Evolutionary conservation across 1,140 invertebrate species (phyloP), one percentile per base, ranked within the genome.

Genomic region (Eupristina koningsbergeri): DNA sequence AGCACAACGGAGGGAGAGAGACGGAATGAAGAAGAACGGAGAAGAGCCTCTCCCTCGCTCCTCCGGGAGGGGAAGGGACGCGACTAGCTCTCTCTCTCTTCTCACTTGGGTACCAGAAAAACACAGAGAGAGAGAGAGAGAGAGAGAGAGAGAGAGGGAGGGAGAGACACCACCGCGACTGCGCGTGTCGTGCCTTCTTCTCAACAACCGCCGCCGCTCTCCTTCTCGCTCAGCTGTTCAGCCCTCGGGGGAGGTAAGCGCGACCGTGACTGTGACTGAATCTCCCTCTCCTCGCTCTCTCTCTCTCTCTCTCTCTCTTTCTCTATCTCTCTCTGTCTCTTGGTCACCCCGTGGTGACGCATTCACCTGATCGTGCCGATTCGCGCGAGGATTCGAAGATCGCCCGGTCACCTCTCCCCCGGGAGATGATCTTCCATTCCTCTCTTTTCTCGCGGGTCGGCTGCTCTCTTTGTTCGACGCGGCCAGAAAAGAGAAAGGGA

Each of bases 181-280:
- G 36, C 47, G 47, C 47, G 47, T 19, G 34, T 63, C 53, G 76
- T 36, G 53, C 26, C n/a, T 63, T 47, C 63, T 47, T n/a, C n/a
- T n/a, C n/a, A n/a, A n/a, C n/a, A n/a, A n/a, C n/a, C n/a, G n/a
- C n/a, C n/a, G n/a, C 61, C 39, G 41, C 41, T 45, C 41, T 45
- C 41, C 41, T 11, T 47, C 63, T 47, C 61, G 61, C 63, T 80
- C 77, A 80, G 77, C 77, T 80, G 77, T 80, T 80, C 34, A 26
- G 63, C 26, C 41, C 77, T 34, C 39, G 7, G 61, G 26, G 76
- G 50, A 47, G 47, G 75, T 34, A 53, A 78, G 36, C 17, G 76
- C 41, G 77, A 78, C 76, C 76, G 13, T 78, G 76, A 78, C 76
- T 78, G 31, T 78, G 53, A 78, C 50, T 61, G 47, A 13, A 2